Percentiles rank a stretch among this genome's conserved stretches.
Evolutionary conservation across 2,113 vertebrate genomes (phyloP).

Genomic region (Guaruba guarouba): DNA sequence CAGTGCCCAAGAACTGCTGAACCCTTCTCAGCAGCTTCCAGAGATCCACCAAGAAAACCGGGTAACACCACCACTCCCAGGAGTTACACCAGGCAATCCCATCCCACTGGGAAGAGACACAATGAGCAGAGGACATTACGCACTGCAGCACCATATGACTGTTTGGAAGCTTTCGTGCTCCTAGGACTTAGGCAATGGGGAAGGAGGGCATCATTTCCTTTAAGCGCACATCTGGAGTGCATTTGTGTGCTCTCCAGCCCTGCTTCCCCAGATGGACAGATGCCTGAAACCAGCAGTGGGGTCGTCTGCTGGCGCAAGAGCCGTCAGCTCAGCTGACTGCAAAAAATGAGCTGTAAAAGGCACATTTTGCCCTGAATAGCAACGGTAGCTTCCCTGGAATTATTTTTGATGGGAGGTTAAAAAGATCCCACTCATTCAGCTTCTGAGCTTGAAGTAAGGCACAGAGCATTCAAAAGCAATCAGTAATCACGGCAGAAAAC

Average conservation of each 20-base stretch:
- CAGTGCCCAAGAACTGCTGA: not conserved
- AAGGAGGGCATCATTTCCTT: not conserved
- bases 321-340: not conserved
- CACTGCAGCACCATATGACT: not conserved
- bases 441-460: not conserved
- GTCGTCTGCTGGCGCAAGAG: not conserved
- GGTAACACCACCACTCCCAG: not conserved
- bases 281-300: not conserved
- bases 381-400: not conserved
- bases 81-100: not conserved
- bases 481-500: not conserved
- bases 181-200: not conserved
- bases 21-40: not conserved
- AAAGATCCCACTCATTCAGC: not conserved
- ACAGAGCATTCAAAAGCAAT: conserved; percentile 4
- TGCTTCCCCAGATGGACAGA: not conserved
- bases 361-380: not conserved
- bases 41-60: not conserved
- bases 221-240: not conserved
- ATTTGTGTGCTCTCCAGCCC: not conserved
- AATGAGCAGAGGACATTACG: fast-evolving
- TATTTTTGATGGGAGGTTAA: not conserved
- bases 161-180: not conserved
- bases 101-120: not conserved
- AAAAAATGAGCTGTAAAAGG: not conserved